Evolutionary conservation across 2,888 invertebrate genomes (phyloP).

Genomic region (Pseudococcus viburni): DNA sequence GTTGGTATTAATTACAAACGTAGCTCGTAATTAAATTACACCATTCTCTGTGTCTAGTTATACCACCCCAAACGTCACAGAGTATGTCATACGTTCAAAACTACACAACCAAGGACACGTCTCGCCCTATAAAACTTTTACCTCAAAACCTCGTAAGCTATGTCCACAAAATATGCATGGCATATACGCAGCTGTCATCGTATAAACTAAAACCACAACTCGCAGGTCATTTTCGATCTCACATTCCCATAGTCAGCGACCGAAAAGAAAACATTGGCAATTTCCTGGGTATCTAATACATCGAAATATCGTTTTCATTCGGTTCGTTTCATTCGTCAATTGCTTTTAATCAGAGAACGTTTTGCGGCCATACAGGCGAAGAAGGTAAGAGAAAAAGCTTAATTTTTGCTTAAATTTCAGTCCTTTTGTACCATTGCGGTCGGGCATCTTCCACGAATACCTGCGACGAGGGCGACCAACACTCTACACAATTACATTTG

Average conservation of each 20-base stretch:
- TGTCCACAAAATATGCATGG: neutral
- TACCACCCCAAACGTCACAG: neutral
- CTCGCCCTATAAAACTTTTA: neutral
- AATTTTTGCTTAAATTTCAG: constrained; percentile 26
- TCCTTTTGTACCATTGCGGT: neutral
- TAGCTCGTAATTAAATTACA: constrained; percentile 21
- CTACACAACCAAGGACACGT: neutral
- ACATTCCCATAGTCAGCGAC: too few relatives aligned
- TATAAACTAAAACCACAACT: neutral
- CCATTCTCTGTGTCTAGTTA: neutral
- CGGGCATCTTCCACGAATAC: neutral
- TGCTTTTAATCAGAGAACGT: neutral
- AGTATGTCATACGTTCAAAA: neutral
- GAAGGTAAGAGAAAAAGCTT: neutral
- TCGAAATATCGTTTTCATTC: neutral
- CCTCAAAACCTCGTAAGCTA: neutral
- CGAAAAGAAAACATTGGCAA: neutral
- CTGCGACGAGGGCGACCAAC: neutral
- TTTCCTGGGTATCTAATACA: neutral
- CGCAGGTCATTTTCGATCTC: neutral
- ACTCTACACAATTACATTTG: constrained; percentile 50
- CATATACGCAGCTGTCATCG: constrained; percentile 19
- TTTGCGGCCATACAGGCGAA: neutral
- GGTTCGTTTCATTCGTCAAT: neutral
- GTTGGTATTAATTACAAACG: constrained; percentile 33